These are phyloP conservation scores for Aplidium turbinatum DNA, from an alignment of 23 tunicate species.

Conservation along the genomic window DNA sequence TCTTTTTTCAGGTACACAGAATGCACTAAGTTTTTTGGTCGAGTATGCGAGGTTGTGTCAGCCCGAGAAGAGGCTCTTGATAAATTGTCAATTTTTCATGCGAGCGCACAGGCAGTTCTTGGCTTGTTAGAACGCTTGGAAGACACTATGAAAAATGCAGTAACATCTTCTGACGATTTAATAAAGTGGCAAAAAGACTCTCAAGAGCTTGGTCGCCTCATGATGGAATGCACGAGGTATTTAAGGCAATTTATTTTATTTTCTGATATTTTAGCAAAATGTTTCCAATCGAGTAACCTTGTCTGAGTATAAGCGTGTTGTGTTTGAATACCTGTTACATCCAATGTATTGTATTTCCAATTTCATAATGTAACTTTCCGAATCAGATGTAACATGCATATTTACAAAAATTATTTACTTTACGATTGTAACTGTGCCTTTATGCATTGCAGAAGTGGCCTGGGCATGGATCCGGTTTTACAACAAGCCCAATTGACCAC, in stretches of 20 bases:
- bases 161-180: constrained; percentile 63
- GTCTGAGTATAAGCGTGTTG: no score
- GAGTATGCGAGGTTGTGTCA: constrained; percentile 85
- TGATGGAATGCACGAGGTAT: constrained; percentile 61
- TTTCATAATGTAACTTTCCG: no score
- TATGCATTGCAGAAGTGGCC: constrained; percentile 62
- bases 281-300: no score
- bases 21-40: constrained; percentile 85
- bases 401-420: no score
- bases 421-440: no score
- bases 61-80: constrained; percentile 85
- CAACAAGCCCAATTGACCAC: constrained; percentile 90
- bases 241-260: no score
- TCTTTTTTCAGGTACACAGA: constrained; percentile 73
- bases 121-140: constrained; percentile 55
- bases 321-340: no score
- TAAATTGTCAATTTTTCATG: constrained; percentile 32
- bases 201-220: constrained; percentile 26
- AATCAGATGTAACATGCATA: no score
- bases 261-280: no score
- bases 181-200: constrained; percentile 61
- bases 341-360: no score
- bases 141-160: constrained; percentile 34
- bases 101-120: constrained; percentile 25
- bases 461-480: constrained; percentile 64